Evolutionary conservation across 2,113 vertebrate genomes (phyloP), one percentile per base, ranked within the genome.

Genomic region (Bos javanicus): DNA sequence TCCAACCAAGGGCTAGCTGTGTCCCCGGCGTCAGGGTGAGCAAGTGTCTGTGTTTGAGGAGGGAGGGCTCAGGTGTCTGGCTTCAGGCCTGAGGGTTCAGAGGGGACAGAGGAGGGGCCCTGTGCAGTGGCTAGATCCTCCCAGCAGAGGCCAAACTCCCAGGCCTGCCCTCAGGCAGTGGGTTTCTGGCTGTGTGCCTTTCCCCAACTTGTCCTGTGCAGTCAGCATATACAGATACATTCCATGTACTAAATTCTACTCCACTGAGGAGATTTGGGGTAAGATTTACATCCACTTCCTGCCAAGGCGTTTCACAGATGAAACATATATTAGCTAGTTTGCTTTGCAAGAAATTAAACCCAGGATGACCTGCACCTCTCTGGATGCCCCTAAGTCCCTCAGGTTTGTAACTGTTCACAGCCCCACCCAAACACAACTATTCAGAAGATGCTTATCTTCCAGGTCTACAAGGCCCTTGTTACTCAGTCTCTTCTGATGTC

Each of bases 71-170:
- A 81, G 30, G 57, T 25, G 33, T 91, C 48, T 56, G 81, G 81
- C 13, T 1, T 56, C 4, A 1, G 46, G 15, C 14, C 67, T 17
- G 11, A 13, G 30, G 16, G 39, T 82, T 43, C 1, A 0, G 4
- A 90, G 56, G 17, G 8, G 30, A 16, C 6, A 3, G 19, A 11
- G 9, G 10, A 48, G 50, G n/a, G 52, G 80, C 43, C n/a, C 1
- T 11, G 48, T 25, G 10, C 25, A 28, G 30, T 2, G 15, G 52
- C 15, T 12, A 67, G 23, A 16, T 9, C 30, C 50, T 19, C 64
- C 92, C 48, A 43, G 39, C 28, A 84, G 48, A 85, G 33, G 8
- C 16, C 83, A 14, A 36, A 39, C 48, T 54, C 60, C 50, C 33
- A 2, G 33, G 15, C 28, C 43, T 8, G 1, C 7, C 50, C 36